Conservation (phyloP, 2,113 vertebrate genomes). For the Prionailurus viverrinus region DNA sequence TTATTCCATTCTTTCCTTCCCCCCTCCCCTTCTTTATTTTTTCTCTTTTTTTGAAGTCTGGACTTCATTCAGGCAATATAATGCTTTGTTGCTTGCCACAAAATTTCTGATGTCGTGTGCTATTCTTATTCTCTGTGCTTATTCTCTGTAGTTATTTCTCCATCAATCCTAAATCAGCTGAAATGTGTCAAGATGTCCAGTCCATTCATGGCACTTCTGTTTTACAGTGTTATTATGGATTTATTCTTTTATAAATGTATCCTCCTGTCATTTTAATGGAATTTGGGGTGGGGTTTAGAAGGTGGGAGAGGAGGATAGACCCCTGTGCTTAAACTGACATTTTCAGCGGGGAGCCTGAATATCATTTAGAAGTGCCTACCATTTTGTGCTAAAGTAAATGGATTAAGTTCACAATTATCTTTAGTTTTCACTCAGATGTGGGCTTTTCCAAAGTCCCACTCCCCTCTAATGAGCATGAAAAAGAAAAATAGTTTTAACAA, state of each 20-base stretch:
- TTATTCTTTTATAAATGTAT: not conserved
- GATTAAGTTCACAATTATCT: not conserved
- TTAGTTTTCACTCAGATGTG: not conserved
- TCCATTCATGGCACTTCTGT: not conserved
- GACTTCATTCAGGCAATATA: not conserved
- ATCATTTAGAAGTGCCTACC: not conserved
- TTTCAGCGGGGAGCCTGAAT: not conserved
- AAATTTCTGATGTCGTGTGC: not conserved
- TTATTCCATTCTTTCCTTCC: not conserved
- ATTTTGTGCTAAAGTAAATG: not conserved
- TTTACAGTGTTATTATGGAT: not conserved
- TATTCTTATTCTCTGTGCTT: not conserved
- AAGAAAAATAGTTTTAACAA: not conserved
- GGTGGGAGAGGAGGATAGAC: not conserved
- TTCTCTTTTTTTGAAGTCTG: not conserved
- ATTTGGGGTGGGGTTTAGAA: not conserved
- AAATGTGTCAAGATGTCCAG: not conserved
- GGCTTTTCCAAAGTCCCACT: not conserved
- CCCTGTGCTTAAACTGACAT: not conserved
- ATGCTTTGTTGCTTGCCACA: not conserved
- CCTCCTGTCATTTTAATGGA: not conserved
- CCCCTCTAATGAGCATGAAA: not conserved
- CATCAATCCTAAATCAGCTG: not conserved
- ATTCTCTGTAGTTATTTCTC: not conserved
- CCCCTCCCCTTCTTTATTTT: not conserved